Percentiles rank a stretch among this genome's conserved stretches.
Conservation (phyloP, 2,888 invertebrate genomes). For the Liopterus haemorrhoidalis region DNA sequence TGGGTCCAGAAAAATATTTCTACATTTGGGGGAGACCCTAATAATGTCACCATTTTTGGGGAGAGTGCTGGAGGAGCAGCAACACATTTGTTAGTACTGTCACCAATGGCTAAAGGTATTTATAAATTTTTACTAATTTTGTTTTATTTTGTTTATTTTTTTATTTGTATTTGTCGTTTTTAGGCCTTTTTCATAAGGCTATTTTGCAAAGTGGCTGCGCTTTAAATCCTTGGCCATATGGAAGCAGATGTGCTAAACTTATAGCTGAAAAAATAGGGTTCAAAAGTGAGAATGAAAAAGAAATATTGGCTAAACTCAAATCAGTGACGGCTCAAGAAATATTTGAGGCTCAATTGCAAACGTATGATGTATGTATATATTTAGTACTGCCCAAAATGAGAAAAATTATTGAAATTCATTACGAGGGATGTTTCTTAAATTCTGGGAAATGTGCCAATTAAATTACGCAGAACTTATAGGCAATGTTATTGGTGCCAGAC, state of each 20-base stretch:
- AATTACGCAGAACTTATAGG: too few species aligned
- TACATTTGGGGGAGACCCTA: conserved; percentile 44
- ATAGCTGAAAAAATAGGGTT: conserved; percentile 16
- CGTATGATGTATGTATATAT: conserved; percentile 17
- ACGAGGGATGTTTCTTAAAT: too few species aligned
- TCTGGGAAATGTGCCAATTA: too few species aligned
- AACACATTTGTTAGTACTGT: conserved; percentile 43
- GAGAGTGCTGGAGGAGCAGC: conserved; percentile 46
- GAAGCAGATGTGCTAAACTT: conserved; percentile 13
- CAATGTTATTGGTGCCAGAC: too few species aligned
- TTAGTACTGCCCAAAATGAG: too few species aligned
- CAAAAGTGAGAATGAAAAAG: conserved; percentile 14
- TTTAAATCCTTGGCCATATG: conserved; percentile 36
- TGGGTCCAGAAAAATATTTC: conserved; percentile 44
- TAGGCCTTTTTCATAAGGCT: conserved; percentile 41
- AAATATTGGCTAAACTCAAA: conserved; percentile 12
- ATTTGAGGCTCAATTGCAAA: conserved; percentile 17
- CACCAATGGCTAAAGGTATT: conserved; percentile 39
- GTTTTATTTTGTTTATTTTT: too few species aligned
- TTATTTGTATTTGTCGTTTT: conserved; percentile 14
- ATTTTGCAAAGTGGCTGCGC: conserved; percentile 42
- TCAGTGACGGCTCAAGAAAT: conserved; percentile 12
- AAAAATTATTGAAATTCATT: too few species aligned
- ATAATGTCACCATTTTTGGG: conserved; percentile 45
- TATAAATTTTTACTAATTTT: too few species aligned